Conservation (phyloP, 2,113 vertebrate genomes). For the Hystrix cristata region DNA sequence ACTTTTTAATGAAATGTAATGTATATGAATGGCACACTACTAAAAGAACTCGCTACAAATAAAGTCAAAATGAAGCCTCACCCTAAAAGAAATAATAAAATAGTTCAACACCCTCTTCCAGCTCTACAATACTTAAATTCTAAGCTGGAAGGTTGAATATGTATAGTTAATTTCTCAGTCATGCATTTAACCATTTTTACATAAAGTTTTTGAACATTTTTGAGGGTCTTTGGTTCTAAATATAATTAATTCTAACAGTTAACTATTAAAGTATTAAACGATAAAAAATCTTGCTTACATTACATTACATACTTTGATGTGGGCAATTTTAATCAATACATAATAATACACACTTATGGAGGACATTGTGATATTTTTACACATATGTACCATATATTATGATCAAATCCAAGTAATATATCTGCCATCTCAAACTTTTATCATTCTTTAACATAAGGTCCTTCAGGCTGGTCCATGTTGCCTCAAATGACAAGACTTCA, state of each 20-base stretch:
- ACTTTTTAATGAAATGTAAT: neutral
- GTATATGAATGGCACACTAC: neutral
- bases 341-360: neutral
- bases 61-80: neutral
- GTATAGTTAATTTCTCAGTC: neutral
- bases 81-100: neutral
- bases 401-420: neutral
- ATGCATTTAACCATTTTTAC: neutral
- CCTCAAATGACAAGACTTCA: neutral
- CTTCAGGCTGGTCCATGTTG: neutral
- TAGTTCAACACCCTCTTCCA: neutral
- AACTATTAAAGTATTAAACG: neutral
- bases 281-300: too few relatives aligned
- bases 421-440: neutral
- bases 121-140: neutral
- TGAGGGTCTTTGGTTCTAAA: neutral
- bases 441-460: neutral
- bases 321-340: neutral
- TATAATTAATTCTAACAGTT: neutral
- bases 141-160: neutral
- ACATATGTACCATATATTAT: too few relatives aligned
- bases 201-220: neutral
- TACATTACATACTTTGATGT: neutral
- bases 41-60: neutral
- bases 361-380: neutral